Percentiles rank a stretch among this genome's conserved stretches.
Conservation (phyloP, 2,113 vertebrate genomes). For the Raja brachyura region DNA sequence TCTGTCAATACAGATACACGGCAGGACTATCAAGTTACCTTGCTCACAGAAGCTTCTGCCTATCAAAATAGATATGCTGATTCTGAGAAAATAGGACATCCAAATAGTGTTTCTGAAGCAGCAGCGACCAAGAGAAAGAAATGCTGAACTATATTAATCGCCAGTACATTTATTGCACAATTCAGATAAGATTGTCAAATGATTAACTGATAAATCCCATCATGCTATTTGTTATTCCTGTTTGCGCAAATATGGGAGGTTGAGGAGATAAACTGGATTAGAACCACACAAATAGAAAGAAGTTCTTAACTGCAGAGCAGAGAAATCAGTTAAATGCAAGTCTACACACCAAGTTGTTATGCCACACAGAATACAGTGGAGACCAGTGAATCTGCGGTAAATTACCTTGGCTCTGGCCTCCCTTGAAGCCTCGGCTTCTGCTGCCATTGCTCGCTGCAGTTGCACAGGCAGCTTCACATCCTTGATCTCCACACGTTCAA, state of each 20-base stretch:
- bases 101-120: not conserved
- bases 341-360: not conserved
- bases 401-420: conserved; percentile 89
- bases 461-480: conserved; percentile 86
- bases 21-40: conserved; percentile 12
- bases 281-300: not conserved
- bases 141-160: not conserved
- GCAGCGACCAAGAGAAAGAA: not conserved
- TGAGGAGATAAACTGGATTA: not conserved
- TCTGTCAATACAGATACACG: conserved; percentile 16
- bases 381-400: too few relatives aligned
- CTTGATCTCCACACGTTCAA: conserved; percentile 96
- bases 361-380: not conserved
- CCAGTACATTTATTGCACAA: not conserved
- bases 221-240: too few relatives aligned
- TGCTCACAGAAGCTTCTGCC: not conserved
- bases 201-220: not conserved
- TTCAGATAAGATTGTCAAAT: not conserved
- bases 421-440: conserved; percentile 82
- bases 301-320: not conserved
- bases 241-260: not conserved
- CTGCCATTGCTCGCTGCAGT: conserved; percentile 95
- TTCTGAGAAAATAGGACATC: not conserved
- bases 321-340: not conserved
- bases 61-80: conserved; percentile 7